Evolutionary conservation across 2,888 invertebrate species (phyloP), one percentile per base, ranked within the genome.

Genomic region (Orthonevra nobilis): DNA sequence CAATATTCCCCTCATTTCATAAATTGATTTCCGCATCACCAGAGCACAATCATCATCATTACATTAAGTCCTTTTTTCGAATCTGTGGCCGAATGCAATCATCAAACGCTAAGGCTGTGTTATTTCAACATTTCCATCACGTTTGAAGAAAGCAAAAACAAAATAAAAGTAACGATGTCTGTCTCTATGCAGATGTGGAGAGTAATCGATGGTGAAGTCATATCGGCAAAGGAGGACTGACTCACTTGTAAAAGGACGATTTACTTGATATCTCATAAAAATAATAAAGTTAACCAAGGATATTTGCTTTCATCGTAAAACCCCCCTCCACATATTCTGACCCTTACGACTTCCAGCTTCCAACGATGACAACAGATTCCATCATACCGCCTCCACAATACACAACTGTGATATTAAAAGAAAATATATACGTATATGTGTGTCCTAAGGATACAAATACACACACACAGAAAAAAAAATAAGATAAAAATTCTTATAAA

Each of bases 231-330:
- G 9, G 60, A 12, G 42, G 58, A 28, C 63, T 32, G 15, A 6
- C 38, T n/a, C n/a, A 15, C 12, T 60, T 50, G 34, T 58, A 50
- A 75, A 50, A 64, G 50, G 58, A 77, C 75, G 75, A 64, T 70
- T 77, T 70, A 77, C 75, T 77, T 77, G 70, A 77, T 77, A 38
- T 70, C 69, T 60, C 58, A 69, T 77, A 77, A 77, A 77, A 77
- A 64, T 77, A 77, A 77, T 77, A 77, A 70, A 77, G 58, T 58
- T 44, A 77, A 70, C 58, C 75, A 77, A 58, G 75, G 63, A 69
- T 69, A 56, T 69, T n/a, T 63, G 56, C 63, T 63, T 56, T 77
- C 63, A 32, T 50, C 63, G 58, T 64, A 58, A 74, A 70, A 63
- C 63, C 56, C 48, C 68, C 30, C 34, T 28, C 46, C 52, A n/a